Conservation (phyloP, 2,888 invertebrate species). For the Microctonus aethiopoides region DNA sequence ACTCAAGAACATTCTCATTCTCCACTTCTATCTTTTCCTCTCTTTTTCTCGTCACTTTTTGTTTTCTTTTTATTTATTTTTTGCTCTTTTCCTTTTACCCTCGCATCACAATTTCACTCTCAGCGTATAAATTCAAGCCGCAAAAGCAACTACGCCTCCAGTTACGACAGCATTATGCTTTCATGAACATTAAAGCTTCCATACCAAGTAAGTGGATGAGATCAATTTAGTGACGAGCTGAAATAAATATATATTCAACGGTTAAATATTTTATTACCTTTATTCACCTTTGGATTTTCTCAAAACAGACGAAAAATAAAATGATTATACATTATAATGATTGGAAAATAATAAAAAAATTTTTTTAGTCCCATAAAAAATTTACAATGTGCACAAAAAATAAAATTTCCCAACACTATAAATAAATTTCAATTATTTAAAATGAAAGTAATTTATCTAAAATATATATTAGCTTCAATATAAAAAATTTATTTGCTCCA, state of each 20-base stretch:
- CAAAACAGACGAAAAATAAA: too few species aligned
- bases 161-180: conserved; percentile 46
- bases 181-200: conserved; percentile 46
- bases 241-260: conserved; percentile 28
- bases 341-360: too few species aligned
- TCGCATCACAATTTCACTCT: conserved; percentile 39
- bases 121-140: conserved; percentile 40
- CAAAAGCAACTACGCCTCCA: conserved; percentile 30
- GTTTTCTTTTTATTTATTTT: background rate
- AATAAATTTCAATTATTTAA: too few species aligned
- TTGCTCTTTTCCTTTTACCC: background rate
- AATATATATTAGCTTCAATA: too few species aligned
- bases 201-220: conserved; percentile 43
- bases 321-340: too few species aligned
- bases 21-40: background rate
- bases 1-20: background rate
- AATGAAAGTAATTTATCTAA: too few species aligned
- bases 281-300: conserved; percentile 17
- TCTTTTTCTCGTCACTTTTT: background rate
- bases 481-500: too few species aligned
- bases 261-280: conserved; percentile 20
- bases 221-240: conserved; percentile 38
- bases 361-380: too few species aligned
- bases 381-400: too few species aligned
- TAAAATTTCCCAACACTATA: too few species aligned